These are phyloP conservation scores for Nycticryphes semicollaris DNA, from an alignment of 2,113 vertebrate species.

Conservation along the genomic window DNA sequence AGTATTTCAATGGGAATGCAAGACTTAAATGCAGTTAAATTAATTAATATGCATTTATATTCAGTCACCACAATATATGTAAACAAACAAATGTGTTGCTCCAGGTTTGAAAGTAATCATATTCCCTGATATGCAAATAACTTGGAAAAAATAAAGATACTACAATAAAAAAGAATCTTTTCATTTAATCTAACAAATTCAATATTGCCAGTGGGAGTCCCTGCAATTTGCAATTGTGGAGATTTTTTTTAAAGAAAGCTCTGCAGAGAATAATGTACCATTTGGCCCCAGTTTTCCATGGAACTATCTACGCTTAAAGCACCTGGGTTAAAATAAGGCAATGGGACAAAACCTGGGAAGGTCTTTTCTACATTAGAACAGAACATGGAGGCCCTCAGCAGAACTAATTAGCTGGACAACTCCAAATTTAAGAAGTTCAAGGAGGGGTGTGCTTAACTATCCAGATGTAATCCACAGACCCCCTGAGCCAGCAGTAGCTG, in stretches of 20 bases:
- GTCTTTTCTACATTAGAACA: background rate
- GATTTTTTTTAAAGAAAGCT: background rate
- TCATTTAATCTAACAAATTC: background rate
- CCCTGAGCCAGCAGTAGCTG: accelerated
- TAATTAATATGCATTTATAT: background rate
- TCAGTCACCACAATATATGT: background rate
- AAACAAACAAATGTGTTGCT: background rate
- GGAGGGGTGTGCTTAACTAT: background rate
- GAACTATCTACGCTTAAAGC: background rate
- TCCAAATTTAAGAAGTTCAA: background rate
- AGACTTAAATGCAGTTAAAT: background rate
- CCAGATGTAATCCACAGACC: background rate
- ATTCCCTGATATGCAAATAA: background rate
- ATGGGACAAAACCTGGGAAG: background rate
- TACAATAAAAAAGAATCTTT: background rate
- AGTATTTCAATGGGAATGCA: background rate
- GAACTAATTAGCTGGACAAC: background rate
- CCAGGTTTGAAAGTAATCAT: background rate
- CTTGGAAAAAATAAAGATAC: background rate
- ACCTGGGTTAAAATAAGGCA: background rate
- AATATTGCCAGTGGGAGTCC: background rate
- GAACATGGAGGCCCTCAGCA: background rate
- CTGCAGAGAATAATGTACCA: background rate
- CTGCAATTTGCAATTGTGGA: background rate
- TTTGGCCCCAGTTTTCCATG: background rate